Conservation (phyloP, 2,888 invertebrate genomes). For the Ornithoptera alexandrae region DNA sequence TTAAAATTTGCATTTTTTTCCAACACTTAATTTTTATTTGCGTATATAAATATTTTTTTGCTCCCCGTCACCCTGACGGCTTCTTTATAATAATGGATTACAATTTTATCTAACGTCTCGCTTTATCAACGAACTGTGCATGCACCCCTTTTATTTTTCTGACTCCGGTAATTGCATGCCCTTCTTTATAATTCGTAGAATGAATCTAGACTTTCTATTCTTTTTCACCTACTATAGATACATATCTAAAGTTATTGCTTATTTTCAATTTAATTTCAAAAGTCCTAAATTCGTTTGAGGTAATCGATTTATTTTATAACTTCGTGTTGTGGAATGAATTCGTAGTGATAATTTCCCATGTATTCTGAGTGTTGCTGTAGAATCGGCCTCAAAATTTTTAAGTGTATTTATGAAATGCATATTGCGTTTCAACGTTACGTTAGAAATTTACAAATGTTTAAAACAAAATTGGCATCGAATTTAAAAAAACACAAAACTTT, state of each 20-base stretch:
- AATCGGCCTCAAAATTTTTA: constrained; percentile 53
- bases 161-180: constrained; percentile 30
- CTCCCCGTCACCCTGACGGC: constrained; percentile 49
- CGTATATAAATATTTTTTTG: constrained; percentile 46
- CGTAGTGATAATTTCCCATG: constrained; percentile 42
- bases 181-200: constrained; percentile 22
- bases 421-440: constrained; percentile 40
- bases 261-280: constrained; percentile 35
- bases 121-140: constrained; percentile 43
- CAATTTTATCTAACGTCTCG: constrained; percentile 32
- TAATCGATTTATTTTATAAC: constrained; percentile 3
- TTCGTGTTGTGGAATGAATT: constrained; percentile 38
- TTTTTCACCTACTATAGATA: constrained; percentile 10
- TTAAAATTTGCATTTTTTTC: constrained; percentile 80
- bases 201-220: constrained; percentile 14
- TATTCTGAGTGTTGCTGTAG: constrained; percentile 56
- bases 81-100: constrained; percentile 37
- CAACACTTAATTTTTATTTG: constrained; percentile 56
- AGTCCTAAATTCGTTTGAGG: constrained; percentile 19
- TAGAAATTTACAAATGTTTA: constrained; percentile 33
- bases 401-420: constrained; percentile 42
- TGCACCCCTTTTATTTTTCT: constrained; percentile 42
- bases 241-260: constrained; percentile 32
- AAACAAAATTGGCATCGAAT: constrained; percentile 59
- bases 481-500: constrained; percentile 31